These are phyloP conservation scores for Porites divaricata DNA, from an alignment of 92 coral and sea anemone genomes.

Conservation along the genomic window DNA sequence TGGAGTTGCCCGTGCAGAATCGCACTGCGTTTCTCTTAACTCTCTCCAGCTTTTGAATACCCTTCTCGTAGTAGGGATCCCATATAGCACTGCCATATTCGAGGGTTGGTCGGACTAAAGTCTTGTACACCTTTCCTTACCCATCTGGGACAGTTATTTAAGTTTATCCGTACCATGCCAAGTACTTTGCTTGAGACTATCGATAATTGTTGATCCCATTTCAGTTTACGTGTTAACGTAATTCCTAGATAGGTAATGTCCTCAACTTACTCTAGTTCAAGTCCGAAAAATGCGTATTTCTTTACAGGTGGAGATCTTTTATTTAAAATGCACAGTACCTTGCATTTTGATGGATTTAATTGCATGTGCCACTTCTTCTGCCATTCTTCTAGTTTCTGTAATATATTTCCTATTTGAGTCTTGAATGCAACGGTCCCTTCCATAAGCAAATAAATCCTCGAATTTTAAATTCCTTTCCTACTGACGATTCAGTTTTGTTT, in stretches of 20 bases:
- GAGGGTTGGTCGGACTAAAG: slow-evolving; percentile 10
- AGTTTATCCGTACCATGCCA: not conserved
- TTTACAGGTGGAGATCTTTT: slow-evolving; percentile 48
- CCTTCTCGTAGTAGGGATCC: slow-evolving; percentile 24
- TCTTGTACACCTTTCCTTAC: slow-evolving; percentile 13
- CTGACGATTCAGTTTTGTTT: too few relatives aligned
- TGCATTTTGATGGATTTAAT: slow-evolving; percentile 48
- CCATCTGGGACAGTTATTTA: not conserved
- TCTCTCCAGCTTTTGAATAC: slow-evolving; percentile 29
- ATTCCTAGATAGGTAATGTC: slow-evolving; percentile 41
- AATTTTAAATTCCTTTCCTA: too few relatives aligned
- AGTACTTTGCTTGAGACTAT: not conserved
- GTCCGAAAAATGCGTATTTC: slow-evolving; percentile 50
- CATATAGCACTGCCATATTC: slow-evolving; percentile 8
- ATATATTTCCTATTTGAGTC: too few relatives aligned
- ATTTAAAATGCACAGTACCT: slow-evolving; percentile 33
- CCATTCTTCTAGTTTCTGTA: slow-evolving; percentile 26
- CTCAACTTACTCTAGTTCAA: slow-evolving; percentile 49
- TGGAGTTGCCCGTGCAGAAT: not conserved
- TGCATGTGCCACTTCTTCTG: slow-evolving; percentile 40
- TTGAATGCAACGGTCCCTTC: too few relatives aligned
- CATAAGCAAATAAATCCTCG: too few relatives aligned
- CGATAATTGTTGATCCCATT: slow-evolving; percentile 18
- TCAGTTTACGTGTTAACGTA: slow-evolving; percentile 37
- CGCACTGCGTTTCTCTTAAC: slow-evolving; percentile 23